A percentile compares a stretch with the other conserved stretches of the same genome.
phyloP scores from a whole-genome alignment of 2,797 vertebrate genomes.

The Anguilla marmorata region DNA sequence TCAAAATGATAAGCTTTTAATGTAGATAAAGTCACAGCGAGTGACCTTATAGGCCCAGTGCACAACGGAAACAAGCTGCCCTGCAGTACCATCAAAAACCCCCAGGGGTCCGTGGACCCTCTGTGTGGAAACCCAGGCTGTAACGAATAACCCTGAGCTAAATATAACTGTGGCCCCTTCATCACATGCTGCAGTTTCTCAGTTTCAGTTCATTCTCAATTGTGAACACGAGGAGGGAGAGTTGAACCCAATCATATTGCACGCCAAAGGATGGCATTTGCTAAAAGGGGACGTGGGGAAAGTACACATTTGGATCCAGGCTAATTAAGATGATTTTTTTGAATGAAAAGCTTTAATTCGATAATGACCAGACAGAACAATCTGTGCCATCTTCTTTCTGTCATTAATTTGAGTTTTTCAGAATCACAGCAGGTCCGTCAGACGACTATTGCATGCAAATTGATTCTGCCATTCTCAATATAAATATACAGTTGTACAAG shows the following conservation, averaged over 20 bases:
- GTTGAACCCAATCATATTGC: not conserved
- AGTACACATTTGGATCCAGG: not conserved
- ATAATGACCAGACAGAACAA: slow-evolving; percentile 7
- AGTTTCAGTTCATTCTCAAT: no score
- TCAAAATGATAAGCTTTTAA: no score
- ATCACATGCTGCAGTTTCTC: no score
- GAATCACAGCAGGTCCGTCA: slow-evolving; percentile 62
- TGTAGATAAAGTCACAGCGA: no score
- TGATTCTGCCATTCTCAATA: slow-evolving; percentile 65
- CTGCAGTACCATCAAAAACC: no score
- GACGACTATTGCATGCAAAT: slow-evolving; percentile 62
- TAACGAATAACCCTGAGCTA: not conserved
- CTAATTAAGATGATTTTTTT: not conserved
- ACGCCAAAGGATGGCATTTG: not conserved
- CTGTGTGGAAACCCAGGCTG: no score
- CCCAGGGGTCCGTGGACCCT: not conserved
- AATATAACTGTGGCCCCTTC: no score
- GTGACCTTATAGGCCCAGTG: no score
- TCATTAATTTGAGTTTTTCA: slow-evolving; percentile 57
- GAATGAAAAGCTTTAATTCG: slow-evolving; percentile 6
- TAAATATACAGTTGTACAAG: slow-evolving; percentile 38
- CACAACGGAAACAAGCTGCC: no score
- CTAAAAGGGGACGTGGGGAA: not conserved
- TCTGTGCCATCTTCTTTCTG: not conserved
- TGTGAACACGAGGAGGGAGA: not conserved